Evolutionary conservation across 2,888 invertebrate species (phyloP), one percentile per base, ranked within the genome.

Genomic region (Glyphotaelius pellucidus): DNA sequence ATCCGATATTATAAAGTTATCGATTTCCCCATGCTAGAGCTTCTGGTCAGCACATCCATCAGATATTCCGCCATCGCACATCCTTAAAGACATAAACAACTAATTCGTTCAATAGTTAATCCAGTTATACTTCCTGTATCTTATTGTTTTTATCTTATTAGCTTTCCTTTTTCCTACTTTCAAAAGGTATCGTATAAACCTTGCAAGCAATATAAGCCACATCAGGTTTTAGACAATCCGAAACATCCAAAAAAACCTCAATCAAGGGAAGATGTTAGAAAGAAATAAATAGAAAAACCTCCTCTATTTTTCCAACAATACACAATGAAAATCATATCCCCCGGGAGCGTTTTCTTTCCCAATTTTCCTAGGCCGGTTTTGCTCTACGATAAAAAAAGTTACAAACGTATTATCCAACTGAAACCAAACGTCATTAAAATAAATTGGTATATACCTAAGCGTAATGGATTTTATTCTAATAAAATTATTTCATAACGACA

Each of bases 391-490:
- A 86, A 67, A 86, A 67, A 86, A 86, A 86, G 86, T 86, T 30
- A n/a, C 38, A 86, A 42, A 42, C 42, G 30, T 42, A 85, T 25
- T 67, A 19, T n/a, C 86, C 86, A 42, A 42, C 42, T 30, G 30
- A 42, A 86, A 86, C 86, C 86, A 86, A 86, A 86, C 42, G 47
- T 86, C 86, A 42, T 86, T 86, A 86, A 86, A 85, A 86, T 86
- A 86, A 86, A 86, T 35, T 86, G 86, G 47, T 30, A 86, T 35
- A 47, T 42, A 47, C 47, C 47, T 47, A 42, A 47, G 86, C 47
- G 12, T 47, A 86, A 86, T 86, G 86, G 86, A n/a, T 47, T 52
- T 42, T 30, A 86, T 47, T 47, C 47, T 86, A 86, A 42, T 42
- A 42, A 42, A 42, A 86, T 86, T 67, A 67, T 67, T 67, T 25